Evolutionary conservation across 2,113 vertebrate genomes (phyloP), one percentile per base, ranked within the genome.

Genomic region (Nesospiza acunhae): DNA sequence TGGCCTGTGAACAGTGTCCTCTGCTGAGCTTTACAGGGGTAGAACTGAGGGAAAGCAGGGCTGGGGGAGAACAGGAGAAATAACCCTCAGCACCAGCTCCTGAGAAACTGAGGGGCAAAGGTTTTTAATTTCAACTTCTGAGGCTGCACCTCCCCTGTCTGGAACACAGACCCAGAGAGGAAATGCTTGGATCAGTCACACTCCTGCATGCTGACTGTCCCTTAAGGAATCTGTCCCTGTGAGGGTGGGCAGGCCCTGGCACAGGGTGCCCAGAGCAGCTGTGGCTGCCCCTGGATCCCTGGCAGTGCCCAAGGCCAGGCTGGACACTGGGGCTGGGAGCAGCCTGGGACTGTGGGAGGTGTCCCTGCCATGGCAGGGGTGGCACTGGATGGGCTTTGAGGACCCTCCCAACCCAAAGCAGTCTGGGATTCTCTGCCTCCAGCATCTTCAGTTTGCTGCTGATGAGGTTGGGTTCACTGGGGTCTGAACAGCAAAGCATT

Each of bases 321-420:
- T 75, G 52, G 68, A 28, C 20, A 52, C 1, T 33, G 31, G n/a
- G 20, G 41, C 20, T 53, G 5, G 85, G 42, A 49, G 22, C 60
- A 39, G 3, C 23, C 59, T 74, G 60, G 53, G 39, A 12, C 1
- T 9, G 39, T 35, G 41, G 70, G 0, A 55, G 47, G 9, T 31
- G 47, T 60, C 46, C 30, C 55, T 83, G 62, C 11, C 33, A 26
- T 35, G 47, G 53, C 62, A 60, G 24, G 16, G 11, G 7, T 55
- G 39, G 20, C 0, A 39, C 3, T 2, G n/a, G 14, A 1, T 31
- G 47, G 3, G 12, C 3, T 55, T 27, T 55, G 1, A 35, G 4
- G 30, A 33, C 12, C 30, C 17, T 68, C 27, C 53, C 21, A 12
- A 35, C 16, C 16, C 47, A 68, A 35, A 31, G n/a, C 63, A 11